phyloP scores from a whole-genome alignment of 2,888 invertebrate genomes.

The Cartodere bifasciata region DNA sequence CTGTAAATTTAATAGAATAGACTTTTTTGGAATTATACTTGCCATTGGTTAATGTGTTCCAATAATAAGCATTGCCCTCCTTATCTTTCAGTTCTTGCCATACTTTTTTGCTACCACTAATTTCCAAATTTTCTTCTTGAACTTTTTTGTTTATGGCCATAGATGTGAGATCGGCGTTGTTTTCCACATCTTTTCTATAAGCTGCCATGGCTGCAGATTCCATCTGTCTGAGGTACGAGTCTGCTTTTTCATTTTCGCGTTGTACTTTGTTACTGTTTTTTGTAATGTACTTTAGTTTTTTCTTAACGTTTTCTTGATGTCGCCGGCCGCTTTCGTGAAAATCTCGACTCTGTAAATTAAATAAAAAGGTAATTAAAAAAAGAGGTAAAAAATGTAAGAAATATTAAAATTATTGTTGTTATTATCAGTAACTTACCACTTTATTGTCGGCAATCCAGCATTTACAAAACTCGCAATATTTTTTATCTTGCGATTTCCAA shows the following conservation, averaged over 20 bases:
- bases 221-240: conserved; percentile 73
- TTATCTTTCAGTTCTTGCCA: conserved; percentile 74
- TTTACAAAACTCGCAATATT: conserved; percentile 96
- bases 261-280: conserved; percentile 72
- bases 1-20: too few relatives aligned
- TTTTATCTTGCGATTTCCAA: conserved; percentile 92
- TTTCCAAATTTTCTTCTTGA: conserved; percentile 26
- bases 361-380: conserved; percentile 4
- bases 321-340: conserved; percentile 90
- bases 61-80: conserved; percentile 72
- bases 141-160: conserved; percentile 34
- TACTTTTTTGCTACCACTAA: conserved; percentile 31
- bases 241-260: conserved; percentile 63
- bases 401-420: not conserved
- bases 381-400: conserved; percentile 7
- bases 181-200: conserved; percentile 71
- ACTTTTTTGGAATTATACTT: conserved; percentile 17
- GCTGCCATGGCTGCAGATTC: conserved; percentile 83
- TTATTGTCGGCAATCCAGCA: conserved; percentile 98
- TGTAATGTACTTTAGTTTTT: conserved; percentile 70
- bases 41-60: conserved; percentile 78
- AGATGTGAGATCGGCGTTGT: conserved; percentile 50
- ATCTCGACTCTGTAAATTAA: conserved; percentile 65
- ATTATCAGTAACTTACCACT: conserved; percentile 49
- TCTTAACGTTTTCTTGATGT: conserved; percentile 85